These are phyloP conservation scores for Neodiprion fabricii DNA, from an alignment of 1,140 invertebrate species.

Conservation along the genomic window DNA sequence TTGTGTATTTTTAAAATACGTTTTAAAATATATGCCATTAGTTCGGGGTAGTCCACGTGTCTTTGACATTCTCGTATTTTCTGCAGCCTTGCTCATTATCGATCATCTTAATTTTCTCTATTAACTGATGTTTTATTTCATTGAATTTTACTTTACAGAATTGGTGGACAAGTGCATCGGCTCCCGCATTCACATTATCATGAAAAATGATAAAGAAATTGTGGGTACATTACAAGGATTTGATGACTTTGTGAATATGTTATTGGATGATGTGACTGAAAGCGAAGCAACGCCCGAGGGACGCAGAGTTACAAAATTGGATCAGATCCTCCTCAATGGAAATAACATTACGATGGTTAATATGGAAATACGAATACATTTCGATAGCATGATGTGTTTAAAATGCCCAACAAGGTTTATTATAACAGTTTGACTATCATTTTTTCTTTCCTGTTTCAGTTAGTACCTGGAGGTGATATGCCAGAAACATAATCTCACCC, in stretches of 20 bases:
- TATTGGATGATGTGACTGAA: slow-evolving; percentile 91
- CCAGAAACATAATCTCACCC: slow-evolving; percentile 60
- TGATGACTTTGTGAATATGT: slow-evolving; percentile 99
- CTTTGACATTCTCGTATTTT: slow-evolving; percentile 16
- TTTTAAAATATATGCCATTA: slow-evolving; percentile 13
- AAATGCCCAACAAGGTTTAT: neutral
- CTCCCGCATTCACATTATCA: slow-evolving; percentile 98
- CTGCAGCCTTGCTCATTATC: neutral
- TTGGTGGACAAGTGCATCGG: slow-evolving; percentile 99
- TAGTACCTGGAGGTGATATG: slow-evolving; percentile 75
- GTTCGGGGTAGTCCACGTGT: neutral
- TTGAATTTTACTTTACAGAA: slow-evolving; percentile 68
- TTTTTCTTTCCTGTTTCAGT: slow-evolving; percentile 60
- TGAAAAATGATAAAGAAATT: slow-evolving; percentile 99
- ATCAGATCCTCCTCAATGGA: slow-evolving; percentile 98
- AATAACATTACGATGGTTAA: slow-evolving; percentile 98
- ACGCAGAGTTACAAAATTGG: slow-evolving; percentile 93
- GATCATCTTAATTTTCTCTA: no score
- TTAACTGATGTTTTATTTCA: slow-evolving; percentile 1
- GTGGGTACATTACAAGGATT: slow-evolving; percentile 97
- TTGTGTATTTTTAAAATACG: slow-evolving; percentile 14
- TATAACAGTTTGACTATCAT: slow-evolving; percentile 3
- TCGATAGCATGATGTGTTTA: slow-evolving; percentile 13
- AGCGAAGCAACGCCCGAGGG: slow-evolving; percentile 98
- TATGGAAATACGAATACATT: slow-evolving; percentile 24